Base-by-base conservation (phyloP, 2,797 vertebrate genomes). In the Ctenosaura bakeri region DNA sequence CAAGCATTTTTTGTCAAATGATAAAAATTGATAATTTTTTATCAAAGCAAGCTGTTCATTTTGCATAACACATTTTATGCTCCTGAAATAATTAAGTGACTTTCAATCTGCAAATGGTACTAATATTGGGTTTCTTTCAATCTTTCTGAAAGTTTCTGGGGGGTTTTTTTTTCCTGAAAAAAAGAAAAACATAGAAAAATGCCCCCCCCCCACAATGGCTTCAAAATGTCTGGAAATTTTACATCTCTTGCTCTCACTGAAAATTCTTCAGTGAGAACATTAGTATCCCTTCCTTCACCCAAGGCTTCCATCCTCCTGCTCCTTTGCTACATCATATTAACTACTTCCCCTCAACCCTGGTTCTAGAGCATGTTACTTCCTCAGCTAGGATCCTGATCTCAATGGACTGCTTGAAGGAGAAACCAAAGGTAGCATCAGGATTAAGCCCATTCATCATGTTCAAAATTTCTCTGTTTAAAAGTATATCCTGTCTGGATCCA, bases 251-350 rank as follows among this genome's bases (percentile, higher is more conserved):
- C 20, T 62, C 71, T 73, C 14, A 35, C 2, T 74, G 73, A 74
- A 74, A 38, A 18, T 42, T 66, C 7, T 46, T 32, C n/a, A n/a
- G 26, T 22, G 6, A 2, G 66, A 69, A 18, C 24, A 54, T 32
- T 14, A 22, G 50, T 50, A 1, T 69, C 46, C 9, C 46, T 78
- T 78, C 38, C 14, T 42, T 69, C 38, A 84, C 8, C 62, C 26
- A 50, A 24, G 7, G 1, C 46, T 46, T 84, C 62, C 38, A 20
- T n/a, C 18, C 1, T 74, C n/a, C 73, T 35, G 29, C 46, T 56
- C 0, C 3, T 1, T n/a, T 0, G 0, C 6, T 6, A 1, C 46
- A 35, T 22, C 10, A 46, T n/a, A n/a, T 10, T 1, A 56, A 1
- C 50, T 74, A 22, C 22, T 86, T 76, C 29, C 52, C 1, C 35